phyloP scores from a whole-genome alignment of 1,140 invertebrate genomes.

The Pseudachorutes palmiensis region DNA sequence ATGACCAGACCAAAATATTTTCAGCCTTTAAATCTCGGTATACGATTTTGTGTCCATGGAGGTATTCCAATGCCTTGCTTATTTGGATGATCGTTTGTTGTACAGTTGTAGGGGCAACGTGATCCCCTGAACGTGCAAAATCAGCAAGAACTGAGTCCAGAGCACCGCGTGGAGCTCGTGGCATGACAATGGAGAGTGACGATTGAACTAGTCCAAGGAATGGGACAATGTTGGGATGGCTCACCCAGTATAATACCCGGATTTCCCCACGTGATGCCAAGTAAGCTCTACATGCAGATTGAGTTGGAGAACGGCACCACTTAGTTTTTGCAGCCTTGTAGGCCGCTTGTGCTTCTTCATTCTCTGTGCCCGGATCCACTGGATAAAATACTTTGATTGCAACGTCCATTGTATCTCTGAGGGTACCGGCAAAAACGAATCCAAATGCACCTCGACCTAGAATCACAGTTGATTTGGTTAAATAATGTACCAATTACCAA shows the following conservation, averaged over 20 bases:
- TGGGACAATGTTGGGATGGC: conserved; percentile 85
- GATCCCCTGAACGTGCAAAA: conserved; percentile 71
- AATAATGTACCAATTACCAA: no score
- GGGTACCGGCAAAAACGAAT: conserved; percentile 76
- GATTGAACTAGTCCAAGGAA: conserved; percentile 77
- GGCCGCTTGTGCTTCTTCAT: conserved; percentile 41
- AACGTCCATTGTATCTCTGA: conserved; percentile 58
- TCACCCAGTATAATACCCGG: conserved; percentile 72
- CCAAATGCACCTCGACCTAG: conserved; percentile 95
- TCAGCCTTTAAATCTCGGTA: conserved; percentile 96
- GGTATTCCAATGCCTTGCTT: conserved; percentile 87
- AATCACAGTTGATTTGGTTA: neutral
- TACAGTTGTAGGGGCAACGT: conserved; percentile 67
- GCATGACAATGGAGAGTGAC: conserved; percentile 83
- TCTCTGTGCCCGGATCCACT: conserved; percentile 65
- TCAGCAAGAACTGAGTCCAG: conserved; percentile 71
- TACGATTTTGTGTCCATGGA: conserved; percentile 89
- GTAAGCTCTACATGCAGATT: conserved; percentile 82
- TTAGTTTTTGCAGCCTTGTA: conserved; percentile 56
- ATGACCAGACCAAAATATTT: conserved; percentile 93
- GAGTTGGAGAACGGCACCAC: conserved; percentile 32
- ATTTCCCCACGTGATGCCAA: conserved; percentile 89
- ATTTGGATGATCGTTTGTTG: conserved; percentile 82
- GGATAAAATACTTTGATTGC: conserved; percentile 95
- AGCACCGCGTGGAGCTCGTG: conserved; percentile 83